Evolutionary conservation across 2,113 vertebrate species (phyloP).

Genomic region (Rhinoderma darwinii): DNA sequence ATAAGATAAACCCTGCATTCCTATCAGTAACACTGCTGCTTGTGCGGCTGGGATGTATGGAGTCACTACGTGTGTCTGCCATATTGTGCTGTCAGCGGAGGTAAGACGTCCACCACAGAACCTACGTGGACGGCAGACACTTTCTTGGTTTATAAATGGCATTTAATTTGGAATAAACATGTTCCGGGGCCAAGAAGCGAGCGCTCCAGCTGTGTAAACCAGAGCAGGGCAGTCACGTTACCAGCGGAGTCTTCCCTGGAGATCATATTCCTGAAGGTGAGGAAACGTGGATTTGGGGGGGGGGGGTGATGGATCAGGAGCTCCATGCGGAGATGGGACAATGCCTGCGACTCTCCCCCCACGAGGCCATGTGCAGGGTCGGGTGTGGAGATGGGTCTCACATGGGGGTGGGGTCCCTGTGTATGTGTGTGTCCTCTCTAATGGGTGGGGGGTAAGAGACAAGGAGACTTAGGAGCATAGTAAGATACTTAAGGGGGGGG

Average conservation of each 20-base stretch:
- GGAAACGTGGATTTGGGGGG: background rate
- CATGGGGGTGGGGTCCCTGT: constrained; percentile 48
- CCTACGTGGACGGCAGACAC: too few species aligned
- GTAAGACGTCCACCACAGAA: too few species aligned
- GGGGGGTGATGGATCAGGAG: too few species aligned
- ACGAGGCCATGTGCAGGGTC: constrained; percentile 59
- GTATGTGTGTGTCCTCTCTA: constrained; percentile 29
- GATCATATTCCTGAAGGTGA: background rate
- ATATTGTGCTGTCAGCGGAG: too few species aligned
- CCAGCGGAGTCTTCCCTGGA: background rate
- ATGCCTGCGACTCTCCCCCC: constrained; percentile 6
- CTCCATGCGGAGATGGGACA: background rate
- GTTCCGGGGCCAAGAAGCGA: too few species aligned
- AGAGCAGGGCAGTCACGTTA: background rate
- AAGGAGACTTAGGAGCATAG: constrained; percentile 63
- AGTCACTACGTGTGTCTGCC: too few species aligned
- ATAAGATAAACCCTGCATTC: background rate
- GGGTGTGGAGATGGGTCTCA: background rate
- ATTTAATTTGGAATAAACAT: too few species aligned
- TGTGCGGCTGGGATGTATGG: background rate
- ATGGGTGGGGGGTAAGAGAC: constrained; percentile 57
- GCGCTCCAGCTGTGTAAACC: background rate
- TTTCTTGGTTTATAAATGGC: too few species aligned
- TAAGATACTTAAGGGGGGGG: constrained; percentile 53
- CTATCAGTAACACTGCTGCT: too few species aligned